Conservation (phyloP, 2,888 invertebrate genomes). For the Frankliniella intonsa region DNA sequence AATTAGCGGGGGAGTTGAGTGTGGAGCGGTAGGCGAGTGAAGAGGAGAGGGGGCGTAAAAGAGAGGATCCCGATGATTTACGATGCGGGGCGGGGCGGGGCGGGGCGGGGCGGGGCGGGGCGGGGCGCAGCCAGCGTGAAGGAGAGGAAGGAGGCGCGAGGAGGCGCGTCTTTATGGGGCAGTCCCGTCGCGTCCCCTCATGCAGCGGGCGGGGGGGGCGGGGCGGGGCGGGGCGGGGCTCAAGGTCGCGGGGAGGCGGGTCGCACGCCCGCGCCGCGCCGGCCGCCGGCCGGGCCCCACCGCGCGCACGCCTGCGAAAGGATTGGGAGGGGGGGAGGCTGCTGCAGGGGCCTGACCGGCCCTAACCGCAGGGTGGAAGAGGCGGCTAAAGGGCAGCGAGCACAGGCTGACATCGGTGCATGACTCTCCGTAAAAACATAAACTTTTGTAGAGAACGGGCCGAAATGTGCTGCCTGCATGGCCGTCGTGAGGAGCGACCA, state of each 20-base stretch:
- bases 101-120: neutral
- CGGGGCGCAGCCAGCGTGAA: neutral
- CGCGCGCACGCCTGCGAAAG: neutral
- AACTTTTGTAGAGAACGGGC: too few relatives aligned
- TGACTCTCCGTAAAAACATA: too few relatives aligned
- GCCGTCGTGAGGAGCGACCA: too few relatives aligned
- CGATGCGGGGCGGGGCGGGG: neutral
- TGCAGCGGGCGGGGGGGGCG: too few relatives aligned
- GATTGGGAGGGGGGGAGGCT: neutral
- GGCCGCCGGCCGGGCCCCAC: neutral
- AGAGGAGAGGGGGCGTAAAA: neutral
- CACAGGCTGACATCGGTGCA: too few relatives aligned
- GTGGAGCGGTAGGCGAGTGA: neutral
- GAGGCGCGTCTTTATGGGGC: neutral
- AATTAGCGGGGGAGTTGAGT: neutral
- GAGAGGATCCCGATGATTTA: neutral
- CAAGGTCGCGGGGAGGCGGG: too few relatives aligned
- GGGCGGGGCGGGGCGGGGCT: too few relatives aligned
- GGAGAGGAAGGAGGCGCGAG: conserved; percentile 21
- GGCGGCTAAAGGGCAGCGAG: too few relatives aligned
- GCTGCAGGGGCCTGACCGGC: neutral
- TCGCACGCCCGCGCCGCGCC: neutral
- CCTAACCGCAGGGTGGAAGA: neutral
- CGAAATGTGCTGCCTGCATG: too few relatives aligned
- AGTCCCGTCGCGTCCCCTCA: neutral